Conservation (phyloP, 2,888 invertebrate genomes). For the Alloscopus bannaensis region DNA sequence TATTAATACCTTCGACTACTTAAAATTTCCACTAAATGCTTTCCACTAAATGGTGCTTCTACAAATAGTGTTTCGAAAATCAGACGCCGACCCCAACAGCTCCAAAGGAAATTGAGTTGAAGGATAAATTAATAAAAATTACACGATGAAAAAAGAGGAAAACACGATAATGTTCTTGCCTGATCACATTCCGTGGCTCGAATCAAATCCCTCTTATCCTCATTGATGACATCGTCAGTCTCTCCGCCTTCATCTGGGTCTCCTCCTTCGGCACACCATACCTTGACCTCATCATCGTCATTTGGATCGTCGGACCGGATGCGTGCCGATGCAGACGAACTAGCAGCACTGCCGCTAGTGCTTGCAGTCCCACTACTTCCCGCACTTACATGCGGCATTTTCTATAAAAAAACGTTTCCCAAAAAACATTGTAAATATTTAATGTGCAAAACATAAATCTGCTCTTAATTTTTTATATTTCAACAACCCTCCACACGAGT, state of each 20-base stretch:
- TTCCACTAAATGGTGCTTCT: too few relatives aligned
- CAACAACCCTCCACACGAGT: constrained; percentile 10
- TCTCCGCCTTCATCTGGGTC: constrained; percentile 71
- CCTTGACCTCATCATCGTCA: constrained; percentile 73
- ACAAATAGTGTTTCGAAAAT: too few relatives aligned
- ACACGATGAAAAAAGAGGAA: constrained; percentile 2
- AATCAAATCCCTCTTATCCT: constrained; percentile 73
- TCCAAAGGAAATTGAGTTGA: constrained; percentile 28
- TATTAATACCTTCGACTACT: too few relatives aligned
- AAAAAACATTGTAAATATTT: constrained; percentile 44
- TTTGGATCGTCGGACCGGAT: constrained; percentile 72
- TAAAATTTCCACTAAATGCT: too few relatives aligned
- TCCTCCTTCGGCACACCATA: constrained; percentile 71
- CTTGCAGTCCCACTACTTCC: constrained; percentile 67
- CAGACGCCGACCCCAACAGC: too few relatives aligned
- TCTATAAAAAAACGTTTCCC: constrained; percentile 27
- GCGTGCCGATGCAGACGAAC: constrained; percentile 66
- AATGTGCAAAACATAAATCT: constrained; percentile 64
- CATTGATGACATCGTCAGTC: constrained; percentile 73
- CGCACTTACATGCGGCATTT: constrained; percentile 69
- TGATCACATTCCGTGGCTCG: constrained; percentile 72
- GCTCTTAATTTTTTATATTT: constrained; percentile 60
- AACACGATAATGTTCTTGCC: constrained; percentile 66
- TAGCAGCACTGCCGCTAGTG: constrained; percentile 64
- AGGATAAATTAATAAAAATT: background rate